Conservation (phyloP, 2,888 invertebrate genomes). For the Emesis furor region DNA sequence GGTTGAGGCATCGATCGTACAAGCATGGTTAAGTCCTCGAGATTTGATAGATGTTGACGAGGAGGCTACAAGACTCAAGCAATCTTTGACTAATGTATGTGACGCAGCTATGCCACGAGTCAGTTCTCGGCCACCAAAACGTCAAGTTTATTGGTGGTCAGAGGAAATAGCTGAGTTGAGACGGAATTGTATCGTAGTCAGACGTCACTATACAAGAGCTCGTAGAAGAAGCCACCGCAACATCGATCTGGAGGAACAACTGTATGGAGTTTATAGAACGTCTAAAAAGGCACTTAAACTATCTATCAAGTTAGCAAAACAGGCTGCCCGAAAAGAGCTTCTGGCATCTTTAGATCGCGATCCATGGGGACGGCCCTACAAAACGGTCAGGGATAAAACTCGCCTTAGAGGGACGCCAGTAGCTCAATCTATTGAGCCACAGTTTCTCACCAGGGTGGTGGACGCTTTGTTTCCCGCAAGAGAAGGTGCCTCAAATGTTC, state of each 20-base stretch:
- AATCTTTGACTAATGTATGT: no score
- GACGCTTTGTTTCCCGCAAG: constrained; percentile 9
- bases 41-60: no score
- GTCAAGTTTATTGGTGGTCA: background rate
- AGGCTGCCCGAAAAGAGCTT: background rate
- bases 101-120: background rate
- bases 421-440: constrained; percentile 13
- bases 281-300: background rate
- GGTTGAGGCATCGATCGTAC: no score
- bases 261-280: background rate
- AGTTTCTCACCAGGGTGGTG: background rate
- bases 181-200: background rate
- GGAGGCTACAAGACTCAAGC: no score
- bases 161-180: background rate
- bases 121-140: background rate
- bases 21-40: no score
- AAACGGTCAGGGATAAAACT: constrained; percentile 19
- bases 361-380: constrained; percentile 47
- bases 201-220: background rate
- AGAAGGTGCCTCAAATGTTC: background rate
- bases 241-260: background rate
- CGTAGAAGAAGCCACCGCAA: background rate
- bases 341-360: constrained; percentile 17
- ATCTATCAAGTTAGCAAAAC: background rate
- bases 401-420: constrained; percentile 33